phyloP scores from a whole-genome alignment of 1,140 invertebrate genomes.

The Drosophila arawakana region DNA sequence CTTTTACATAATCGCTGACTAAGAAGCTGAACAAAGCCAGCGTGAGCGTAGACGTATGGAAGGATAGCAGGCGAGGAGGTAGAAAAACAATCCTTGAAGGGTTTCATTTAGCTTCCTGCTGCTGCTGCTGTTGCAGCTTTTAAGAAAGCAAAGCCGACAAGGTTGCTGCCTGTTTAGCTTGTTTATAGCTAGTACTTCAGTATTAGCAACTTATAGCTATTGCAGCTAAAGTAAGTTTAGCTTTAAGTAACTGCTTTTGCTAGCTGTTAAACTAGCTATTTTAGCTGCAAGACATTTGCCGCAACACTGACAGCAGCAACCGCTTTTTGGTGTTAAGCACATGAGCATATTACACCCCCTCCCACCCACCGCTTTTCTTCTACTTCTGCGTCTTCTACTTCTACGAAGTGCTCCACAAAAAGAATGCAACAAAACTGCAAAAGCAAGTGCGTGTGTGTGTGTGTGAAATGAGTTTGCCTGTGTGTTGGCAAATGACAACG shows the following conservation, averaged over 20 bases:
- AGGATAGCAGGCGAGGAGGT: too few species aligned
- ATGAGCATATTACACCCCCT: slow-evolving; percentile 9
- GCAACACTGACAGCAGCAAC: neutral
- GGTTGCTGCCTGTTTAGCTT: too few species aligned
- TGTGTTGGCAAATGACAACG: slow-evolving; percentile 43
- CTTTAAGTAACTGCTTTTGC: too few species aligned
- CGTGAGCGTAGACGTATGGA: neutral
- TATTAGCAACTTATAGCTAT: too few species aligned
- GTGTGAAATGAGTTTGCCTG: slow-evolving; percentile 19
- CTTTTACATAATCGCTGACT: slow-evolving; percentile 1
- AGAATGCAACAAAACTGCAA: slow-evolving; percentile 44
- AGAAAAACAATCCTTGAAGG: slow-evolving; percentile 52
- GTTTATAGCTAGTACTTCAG: too few species aligned
- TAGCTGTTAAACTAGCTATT: too few species aligned
- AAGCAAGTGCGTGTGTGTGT: neutral
- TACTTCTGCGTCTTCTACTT: neutral
- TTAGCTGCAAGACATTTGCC: too few species aligned
- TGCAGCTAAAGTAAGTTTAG: too few species aligned
- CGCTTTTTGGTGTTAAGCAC: slow-evolving; percentile 5
- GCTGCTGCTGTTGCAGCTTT: slow-evolving; percentile 8
- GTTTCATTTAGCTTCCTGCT: slow-evolving; percentile 44
- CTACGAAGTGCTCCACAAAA: slow-evolving; percentile 8
- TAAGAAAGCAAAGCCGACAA: neutral
- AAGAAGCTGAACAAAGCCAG: neutral
- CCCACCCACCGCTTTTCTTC: slow-evolving; percentile 19